Evolutionary conservation across 2,797 vertebrate species (phyloP), one percentile per base, ranked within the genome.

Genomic region (Phrynocephalus vlangalii): DNA sequence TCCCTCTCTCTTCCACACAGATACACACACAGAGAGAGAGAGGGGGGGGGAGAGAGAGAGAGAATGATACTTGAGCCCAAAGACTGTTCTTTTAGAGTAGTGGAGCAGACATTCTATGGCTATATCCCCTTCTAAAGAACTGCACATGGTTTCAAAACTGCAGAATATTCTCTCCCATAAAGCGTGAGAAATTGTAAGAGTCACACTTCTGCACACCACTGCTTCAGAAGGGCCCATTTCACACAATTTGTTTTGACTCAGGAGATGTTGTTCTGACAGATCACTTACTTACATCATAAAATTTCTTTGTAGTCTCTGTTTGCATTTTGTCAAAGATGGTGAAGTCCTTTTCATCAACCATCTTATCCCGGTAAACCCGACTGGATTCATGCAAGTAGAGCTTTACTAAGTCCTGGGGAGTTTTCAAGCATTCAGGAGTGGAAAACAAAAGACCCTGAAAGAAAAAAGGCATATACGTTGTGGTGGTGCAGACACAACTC

Each of bases 331-430:
- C 98, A 94, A 99, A 99, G 90, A 94, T 83, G 5, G 88, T 86
- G 10, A 97, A 97, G 93, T 99, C 99, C 60, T 86, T 96, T 86
- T 98, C 97, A 84, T 99, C 98, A 84, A 98, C 95, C 98, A 99
- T 97, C 95, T 98, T 99, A 92, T 99, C 98, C 84, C 97, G 95
- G 96, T 99, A 99, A 92, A 99, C 98, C 0, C 99, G 96, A 92
- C 92, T 97, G 60, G 98, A 98, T 95, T 99, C 99, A 0, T 99
- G 99, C 86, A 99, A 96, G 96, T 98, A 99, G 90, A 99, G 96
- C 91, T 97, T 99, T 90, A 99, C 93, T 68, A 99, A 95, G 93
- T 99, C 98, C 15, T 93, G 92, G 5, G 98, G 96, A 60, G 95
- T 94, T 92, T 97, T 98, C 86, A 99, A 86, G 78, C 97, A 98